A percentile compares a stretch with the other conserved stretches of the same genome.
Evolutionary conservation across 2,888 invertebrate genomes (phyloP).

Genomic region (Oscheius sp.): DNA sequence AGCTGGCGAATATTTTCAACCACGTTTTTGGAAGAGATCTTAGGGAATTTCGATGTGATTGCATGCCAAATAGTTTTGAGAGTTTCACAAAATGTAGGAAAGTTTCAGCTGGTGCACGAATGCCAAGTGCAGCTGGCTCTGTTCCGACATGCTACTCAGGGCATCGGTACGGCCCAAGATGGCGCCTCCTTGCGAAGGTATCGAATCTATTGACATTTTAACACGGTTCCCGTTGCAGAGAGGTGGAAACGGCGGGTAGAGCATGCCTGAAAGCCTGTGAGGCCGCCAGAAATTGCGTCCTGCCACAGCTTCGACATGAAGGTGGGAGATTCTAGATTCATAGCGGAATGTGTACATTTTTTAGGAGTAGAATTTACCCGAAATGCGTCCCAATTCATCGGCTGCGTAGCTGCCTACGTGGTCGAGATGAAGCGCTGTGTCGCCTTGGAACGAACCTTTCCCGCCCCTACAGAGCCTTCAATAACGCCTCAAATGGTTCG

Average conservation of each 20-base stretch:
- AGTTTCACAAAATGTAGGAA: not conserved
- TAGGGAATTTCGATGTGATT: not conserved
- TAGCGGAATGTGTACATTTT: slow-evolving; percentile 17
- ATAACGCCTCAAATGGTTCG: slow-evolving; percentile 51
- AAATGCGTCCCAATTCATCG: slow-evolving; percentile 73
- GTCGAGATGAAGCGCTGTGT: slow-evolving; percentile 71
- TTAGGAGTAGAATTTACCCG: slow-evolving; percentile 70
- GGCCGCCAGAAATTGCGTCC: slow-evolving; percentile 69
- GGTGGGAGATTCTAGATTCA: slow-evolving; percentile 41
- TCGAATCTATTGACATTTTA: not conserved
- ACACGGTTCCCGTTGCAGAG: slow-evolving; percentile 40
- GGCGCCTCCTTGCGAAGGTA: slow-evolving; percentile 61
- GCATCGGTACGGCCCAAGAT: slow-evolving; percentile 68
- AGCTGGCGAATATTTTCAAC: slow-evolving; percentile 8
- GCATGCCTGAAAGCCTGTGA: slow-evolving; percentile 71
- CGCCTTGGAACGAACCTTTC: slow-evolving; percentile 64
- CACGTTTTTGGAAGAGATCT: not conserved
- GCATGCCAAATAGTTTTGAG: not conserved
- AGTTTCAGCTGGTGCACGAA: slow-evolving; percentile 72
- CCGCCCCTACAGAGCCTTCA: slow-evolving; percentile 60
- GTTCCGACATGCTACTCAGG: slow-evolving; percentile 70
- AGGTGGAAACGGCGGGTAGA: slow-evolving; percentile 61
- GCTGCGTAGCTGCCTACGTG: slow-evolving; percentile 69
- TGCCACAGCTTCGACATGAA: slow-evolving; percentile 71
- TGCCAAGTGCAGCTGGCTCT: slow-evolving; percentile 72